phyloP scores from a whole-genome alignment of 92 coral and sea anemone species.

The Parazoanthus swiftii region DNA sequence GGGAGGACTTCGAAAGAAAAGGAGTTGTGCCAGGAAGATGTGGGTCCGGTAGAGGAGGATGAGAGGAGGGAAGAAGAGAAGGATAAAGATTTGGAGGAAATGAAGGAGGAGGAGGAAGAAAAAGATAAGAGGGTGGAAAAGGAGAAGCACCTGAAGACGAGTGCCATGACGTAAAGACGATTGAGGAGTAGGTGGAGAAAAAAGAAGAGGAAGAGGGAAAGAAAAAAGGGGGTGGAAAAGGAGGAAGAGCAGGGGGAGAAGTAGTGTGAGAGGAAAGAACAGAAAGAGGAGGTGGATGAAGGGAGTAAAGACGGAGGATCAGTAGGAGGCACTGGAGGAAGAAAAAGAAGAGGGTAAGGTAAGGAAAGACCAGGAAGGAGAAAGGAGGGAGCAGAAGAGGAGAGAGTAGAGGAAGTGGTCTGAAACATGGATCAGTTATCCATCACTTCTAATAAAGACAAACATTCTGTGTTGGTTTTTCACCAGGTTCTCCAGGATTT shows the following conservation, averaged over 20 bases:
- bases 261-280: too few species aligned
- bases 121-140: background rate
- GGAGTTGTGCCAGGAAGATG: too few species aligned
- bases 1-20: too few species aligned
- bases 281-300: too few species aligned
- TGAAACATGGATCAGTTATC: background rate
- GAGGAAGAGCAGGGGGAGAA: background rate
- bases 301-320: too few species aligned
- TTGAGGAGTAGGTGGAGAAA: background rate
- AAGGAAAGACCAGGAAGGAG: background rate
- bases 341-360: background rate
- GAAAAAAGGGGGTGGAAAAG: background rate
- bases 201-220: background rate
- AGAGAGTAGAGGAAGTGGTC: background rate
- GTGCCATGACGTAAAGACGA: background rate
- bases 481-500: conserved; percentile 87
- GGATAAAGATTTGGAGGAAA: background rate
- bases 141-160: background rate
- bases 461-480: conserved; percentile 13
- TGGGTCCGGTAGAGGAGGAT: background rate
- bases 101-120: background rate
- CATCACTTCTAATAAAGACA: background rate
- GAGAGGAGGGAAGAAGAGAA: background rate
- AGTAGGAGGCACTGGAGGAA: background rate
- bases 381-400: background rate